Conservation (phyloP, 1,140 invertebrate species). For the Aricia agestis region DNA sequence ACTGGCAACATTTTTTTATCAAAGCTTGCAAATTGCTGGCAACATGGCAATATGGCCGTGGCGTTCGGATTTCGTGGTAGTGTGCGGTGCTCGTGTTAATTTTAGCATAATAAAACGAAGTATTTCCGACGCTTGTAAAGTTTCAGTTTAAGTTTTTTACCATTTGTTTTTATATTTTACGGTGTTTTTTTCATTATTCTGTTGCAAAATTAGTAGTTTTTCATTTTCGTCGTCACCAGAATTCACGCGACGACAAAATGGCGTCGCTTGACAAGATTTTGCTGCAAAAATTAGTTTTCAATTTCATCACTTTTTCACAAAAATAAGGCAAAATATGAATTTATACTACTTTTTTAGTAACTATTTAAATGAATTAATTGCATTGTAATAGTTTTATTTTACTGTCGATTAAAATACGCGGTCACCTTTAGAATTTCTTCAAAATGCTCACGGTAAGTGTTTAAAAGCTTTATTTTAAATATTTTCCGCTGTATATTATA, state of each 20-base stretch:
- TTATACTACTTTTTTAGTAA: constrained; percentile 38
- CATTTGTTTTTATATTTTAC: constrained; percentile 57
- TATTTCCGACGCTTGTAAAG: constrained; percentile 64
- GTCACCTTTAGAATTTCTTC: constrained; percentile 54
- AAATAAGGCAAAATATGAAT: constrained; percentile 49
- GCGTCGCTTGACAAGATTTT: constrained; percentile 75
- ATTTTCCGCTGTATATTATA: constrained; percentile 55
- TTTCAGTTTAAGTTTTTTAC: constrained; percentile 71
- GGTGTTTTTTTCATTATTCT: constrained; percentile 52
- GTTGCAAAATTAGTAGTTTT: constrained; percentile 59
- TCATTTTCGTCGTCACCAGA: constrained; percentile 73
- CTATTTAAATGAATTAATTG: constrained; percentile 55
- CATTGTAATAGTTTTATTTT: constrained; percentile 42
- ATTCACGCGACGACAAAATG: constrained; percentile 76
- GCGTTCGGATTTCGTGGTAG: constrained; percentile 71
- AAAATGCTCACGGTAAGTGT: constrained; percentile 76
- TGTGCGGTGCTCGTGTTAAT: constrained; percentile 67
- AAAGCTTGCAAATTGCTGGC: constrained; percentile 34
- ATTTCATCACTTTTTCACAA: constrained; percentile 54
- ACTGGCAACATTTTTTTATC: constrained; percentile 42
- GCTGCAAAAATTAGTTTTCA: constrained; percentile 68
- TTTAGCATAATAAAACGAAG: constrained; percentile 54
- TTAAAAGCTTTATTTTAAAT: constrained; percentile 52
- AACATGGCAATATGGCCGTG: constrained; percentile 69
- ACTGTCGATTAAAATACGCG: constrained; percentile 53